Percentiles rank a stretch among this genome's conserved stretches.
phyloP scores from a whole-genome alignment of 2,113 vertebrate species.

The Pachyramphus minor region DNA sequence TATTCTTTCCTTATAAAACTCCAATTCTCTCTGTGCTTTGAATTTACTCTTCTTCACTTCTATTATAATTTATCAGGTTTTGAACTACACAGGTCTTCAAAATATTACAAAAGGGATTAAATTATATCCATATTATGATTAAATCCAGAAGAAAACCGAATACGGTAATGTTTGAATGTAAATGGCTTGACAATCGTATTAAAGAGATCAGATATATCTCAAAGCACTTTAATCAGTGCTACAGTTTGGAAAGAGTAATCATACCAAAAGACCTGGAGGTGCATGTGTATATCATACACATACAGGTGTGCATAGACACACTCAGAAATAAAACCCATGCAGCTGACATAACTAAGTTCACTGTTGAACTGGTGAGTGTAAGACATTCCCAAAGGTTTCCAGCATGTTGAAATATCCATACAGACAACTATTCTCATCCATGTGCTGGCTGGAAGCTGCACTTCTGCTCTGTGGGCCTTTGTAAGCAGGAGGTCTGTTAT shows the following conservation, averaged over 20 bases:
- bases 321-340: neutral
- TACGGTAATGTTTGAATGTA: neutral
- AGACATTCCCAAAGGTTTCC: neutral
- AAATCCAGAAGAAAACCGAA: neutral
- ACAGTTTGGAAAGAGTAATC: neutral
- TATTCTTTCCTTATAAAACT: neutral
- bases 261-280: neutral
- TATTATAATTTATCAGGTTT: neutral
- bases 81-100: neutral
- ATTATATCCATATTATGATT: neutral
- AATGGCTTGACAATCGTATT: neutral
- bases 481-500: neutral
- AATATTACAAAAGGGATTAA: slow-evolving; percentile 3
- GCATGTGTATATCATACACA: neutral
- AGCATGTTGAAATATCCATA: neutral
- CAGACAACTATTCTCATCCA: neutral
- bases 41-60: neutral
- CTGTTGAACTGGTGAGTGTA: neutral
- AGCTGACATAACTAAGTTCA: neutral
- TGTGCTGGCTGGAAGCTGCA: neutral
- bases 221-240: neutral
- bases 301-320: neutral
- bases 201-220: neutral
- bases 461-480: neutral
- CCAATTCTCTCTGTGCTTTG: neutral